Evolutionary conservation across 1,140 invertebrate genomes (phyloP).

Genomic region (Listronotus oregonensis): DNA sequence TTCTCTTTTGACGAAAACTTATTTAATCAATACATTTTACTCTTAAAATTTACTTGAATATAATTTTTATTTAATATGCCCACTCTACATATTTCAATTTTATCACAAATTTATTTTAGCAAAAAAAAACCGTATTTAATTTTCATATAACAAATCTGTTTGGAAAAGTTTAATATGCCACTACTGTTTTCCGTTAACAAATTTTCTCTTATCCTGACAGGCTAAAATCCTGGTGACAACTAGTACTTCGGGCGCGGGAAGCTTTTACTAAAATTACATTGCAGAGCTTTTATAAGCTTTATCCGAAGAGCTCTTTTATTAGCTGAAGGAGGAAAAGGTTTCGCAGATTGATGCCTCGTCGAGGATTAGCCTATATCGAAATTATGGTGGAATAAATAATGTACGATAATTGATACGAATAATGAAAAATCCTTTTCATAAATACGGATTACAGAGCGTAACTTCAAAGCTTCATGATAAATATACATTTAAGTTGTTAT

Average conservation of each 20-base stretch:
- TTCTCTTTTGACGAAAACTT: too few species aligned
- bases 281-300: conserved; percentile 20
- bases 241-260: conserved; percentile 3
- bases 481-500: too few species aligned
- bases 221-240: conserved; percentile 14
- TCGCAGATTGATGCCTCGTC: conserved; percentile 5
- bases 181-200: too few species aligned
- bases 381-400: conserved; percentile 6
- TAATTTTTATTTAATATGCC: too few species aligned
- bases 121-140: too few species aligned
- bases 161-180: too few species aligned
- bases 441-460: not conserved
- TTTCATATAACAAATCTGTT: too few species aligned
- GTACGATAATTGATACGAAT: conserved; percentile 16
- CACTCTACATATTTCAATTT: too few species aligned
- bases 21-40: too few species aligned
- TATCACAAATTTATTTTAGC: too few species aligned
- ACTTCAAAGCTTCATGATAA: not conserved
- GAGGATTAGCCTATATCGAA: conserved; percentile 12
- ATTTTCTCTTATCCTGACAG: too few species aligned
- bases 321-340: conserved; percentile 4
- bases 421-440: not conserved
- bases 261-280: conserved; percentile 23
- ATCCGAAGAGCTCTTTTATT: conserved; percentile 21
- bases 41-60: too few species aligned